Conservation (phyloP, 2,888 invertebrate species). For the Pammene fasciana region DNA sequence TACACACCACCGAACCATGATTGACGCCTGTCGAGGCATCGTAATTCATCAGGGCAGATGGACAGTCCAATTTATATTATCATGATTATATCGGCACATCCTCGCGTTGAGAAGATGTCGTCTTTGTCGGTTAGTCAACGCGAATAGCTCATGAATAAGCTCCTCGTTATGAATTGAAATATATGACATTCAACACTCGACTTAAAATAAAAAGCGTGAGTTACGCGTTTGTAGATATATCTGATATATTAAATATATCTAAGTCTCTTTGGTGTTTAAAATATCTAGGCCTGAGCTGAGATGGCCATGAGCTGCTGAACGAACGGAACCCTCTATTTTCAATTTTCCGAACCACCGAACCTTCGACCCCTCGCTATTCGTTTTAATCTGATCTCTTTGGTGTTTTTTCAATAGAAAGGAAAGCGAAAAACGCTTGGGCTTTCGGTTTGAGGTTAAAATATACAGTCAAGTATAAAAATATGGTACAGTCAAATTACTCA, state of each 20-base stretch:
- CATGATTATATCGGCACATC: no score
- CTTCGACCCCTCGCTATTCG: constrained; percentile 6
- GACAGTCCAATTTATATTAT: no score
- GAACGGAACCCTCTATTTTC: constrained; percentile 8
- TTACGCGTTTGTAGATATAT: no score
- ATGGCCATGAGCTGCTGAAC: neutral
- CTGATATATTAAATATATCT: no score
- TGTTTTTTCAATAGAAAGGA: constrained; percentile 20
- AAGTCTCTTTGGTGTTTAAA: neutral
- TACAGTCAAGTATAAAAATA: neutral
- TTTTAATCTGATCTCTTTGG: constrained; percentile 27
- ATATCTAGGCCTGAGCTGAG: no score
- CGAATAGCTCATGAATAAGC: no score
- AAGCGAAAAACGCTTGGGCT: constrained; percentile 4
- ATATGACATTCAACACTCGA: no score
- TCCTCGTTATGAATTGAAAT: no score
- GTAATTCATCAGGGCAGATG: no score
- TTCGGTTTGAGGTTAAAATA: neutral
- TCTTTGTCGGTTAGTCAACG: neutral
- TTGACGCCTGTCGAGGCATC: neutral
- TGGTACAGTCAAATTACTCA: neutral
- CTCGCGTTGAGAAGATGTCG: neutral
- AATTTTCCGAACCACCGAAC: constrained; percentile 25
- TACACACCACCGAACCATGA: neutral
- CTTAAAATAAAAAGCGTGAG: no score